These are phyloP conservation scores for Meleagris gallopavo DNA, from an alignment of 2,113 vertebrate species.

Conservation along the genomic window DNA sequence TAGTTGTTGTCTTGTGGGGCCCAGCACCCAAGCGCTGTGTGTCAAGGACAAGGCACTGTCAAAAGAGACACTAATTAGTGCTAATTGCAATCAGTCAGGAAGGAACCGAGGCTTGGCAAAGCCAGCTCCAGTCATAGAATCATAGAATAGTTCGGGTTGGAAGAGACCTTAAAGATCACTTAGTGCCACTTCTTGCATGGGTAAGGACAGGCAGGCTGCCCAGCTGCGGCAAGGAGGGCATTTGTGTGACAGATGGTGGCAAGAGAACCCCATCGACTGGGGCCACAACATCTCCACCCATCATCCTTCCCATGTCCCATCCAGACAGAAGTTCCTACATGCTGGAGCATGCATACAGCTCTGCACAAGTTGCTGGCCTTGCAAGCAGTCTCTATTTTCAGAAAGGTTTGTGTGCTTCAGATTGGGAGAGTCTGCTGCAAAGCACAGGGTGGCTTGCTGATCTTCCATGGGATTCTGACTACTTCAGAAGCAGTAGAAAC, in stretches of 20 bases:
- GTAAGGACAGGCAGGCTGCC: neutral
- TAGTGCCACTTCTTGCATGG: neutral
- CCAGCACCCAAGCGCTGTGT: neutral
- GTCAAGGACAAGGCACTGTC: constrained; percentile 7
- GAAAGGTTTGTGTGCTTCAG: fast-evolving
- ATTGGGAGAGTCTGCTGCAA: neutral
- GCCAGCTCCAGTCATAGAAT: neutral
- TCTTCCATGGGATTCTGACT: neutral
- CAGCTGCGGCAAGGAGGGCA: neutral
- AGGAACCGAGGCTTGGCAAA: neutral
- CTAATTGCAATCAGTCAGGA: constrained; percentile 33
- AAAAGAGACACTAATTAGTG: constrained; percentile 39
- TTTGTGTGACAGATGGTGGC: fast-evolving
- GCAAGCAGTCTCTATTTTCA: neutral
- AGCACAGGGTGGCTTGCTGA: neutral
- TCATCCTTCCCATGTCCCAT: neutral
- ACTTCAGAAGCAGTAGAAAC: neutral
- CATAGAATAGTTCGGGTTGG: neutral
- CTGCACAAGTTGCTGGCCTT: neutral
- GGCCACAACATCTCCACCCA: neutral
- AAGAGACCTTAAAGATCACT: neutral
- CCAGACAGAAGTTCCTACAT: fast-evolving
- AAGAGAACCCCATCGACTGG: neutral
- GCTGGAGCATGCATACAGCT: neutral
- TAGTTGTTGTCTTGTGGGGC: neutral